Evolutionary conservation across 2,888 invertebrate species (phyloP).

Genomic region (Elegia similella): DNA sequence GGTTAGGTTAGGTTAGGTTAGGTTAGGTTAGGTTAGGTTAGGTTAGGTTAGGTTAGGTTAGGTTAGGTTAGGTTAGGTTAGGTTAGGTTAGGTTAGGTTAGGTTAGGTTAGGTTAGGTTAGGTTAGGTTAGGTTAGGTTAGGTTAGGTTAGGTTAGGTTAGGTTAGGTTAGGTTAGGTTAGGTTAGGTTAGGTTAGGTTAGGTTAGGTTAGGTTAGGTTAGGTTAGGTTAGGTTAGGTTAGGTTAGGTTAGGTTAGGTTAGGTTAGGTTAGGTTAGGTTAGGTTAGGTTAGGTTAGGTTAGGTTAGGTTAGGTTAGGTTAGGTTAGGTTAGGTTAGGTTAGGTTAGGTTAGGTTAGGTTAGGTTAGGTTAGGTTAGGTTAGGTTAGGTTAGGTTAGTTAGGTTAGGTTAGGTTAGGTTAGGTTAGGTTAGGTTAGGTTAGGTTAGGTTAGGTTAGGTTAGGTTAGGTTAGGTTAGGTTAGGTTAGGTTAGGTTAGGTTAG

Average conservation of each 20-base stretch:
- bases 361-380: conserved; percentile 3
- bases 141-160: conserved; percentile 5
- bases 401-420: conserved; percentile 2
- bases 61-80: conserved; percentile 6
- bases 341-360: conserved; percentile 3
- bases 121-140: conserved; percentile 6
- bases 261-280: conserved; percentile 6
- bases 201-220: conserved; percentile 6
- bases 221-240: conserved; percentile 6
- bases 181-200: conserved; percentile 6
- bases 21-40: conserved; percentile 7
- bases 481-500: conserved; percentile 23
- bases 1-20: conserved; percentile 10
- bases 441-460: conserved; percentile 21
- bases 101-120: neutral
- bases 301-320: conserved; percentile 4
- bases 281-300: conserved; percentile 6
- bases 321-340: conserved; percentile 5
- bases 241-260: conserved; percentile 6
- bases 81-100: neutral
- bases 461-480: conserved; percentile 19
- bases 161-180: conserved; percentile 6
- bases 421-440: conserved; percentile 21
- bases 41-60: conserved; percentile 6
- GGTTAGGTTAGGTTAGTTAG: neutral